These are phyloP conservation scores for Verasper variegatus DNA, from an alignment of 2,113 vertebrate genomes.

Conservation along the genomic window DNA sequence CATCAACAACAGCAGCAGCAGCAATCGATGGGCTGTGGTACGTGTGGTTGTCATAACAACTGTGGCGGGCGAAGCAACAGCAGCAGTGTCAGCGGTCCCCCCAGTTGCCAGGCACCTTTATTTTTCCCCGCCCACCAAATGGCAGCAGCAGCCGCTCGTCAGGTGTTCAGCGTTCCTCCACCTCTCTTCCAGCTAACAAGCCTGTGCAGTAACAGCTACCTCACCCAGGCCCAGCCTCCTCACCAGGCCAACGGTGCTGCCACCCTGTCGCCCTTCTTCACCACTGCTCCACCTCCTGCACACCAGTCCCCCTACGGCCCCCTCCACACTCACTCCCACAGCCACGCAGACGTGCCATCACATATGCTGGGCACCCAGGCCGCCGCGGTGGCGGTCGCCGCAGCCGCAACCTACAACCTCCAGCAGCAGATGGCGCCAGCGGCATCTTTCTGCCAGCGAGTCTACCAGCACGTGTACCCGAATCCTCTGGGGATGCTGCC, in stretches of 20 bases:
- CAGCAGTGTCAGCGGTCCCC: not conserved
- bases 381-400: slow-evolving; percentile 48
- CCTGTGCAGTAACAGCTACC: slow-evolving; percentile 94
- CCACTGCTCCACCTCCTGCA: slow-evolving; percentile 83
- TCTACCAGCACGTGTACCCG: slow-evolving; percentile 88
- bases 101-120: slow-evolving; percentile 81
- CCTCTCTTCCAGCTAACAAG: slow-evolving; percentile 89
- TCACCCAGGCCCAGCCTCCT: slow-evolving; percentile 91
- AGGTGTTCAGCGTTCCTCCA: slow-evolving; percentile 88
- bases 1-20: slow-evolving; percentile 73
- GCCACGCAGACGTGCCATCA: slow-evolving; percentile 73
- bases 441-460: slow-evolving; percentile 85
- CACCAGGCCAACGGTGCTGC: slow-evolving; percentile 89
- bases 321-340: slow-evolving; percentile 68
- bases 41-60: slow-evolving; percentile 92
- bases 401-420: slow-evolving; percentile 84
- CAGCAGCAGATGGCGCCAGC: slow-evolving; percentile 92
- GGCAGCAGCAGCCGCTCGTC: slow-evolving; percentile 83
- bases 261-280: slow-evolving; percentile 89
- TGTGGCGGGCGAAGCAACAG: slow-evolving; percentile 79
- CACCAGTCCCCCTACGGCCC: slow-evolving; percentile 81
- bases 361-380: slow-evolving; percentile 90
- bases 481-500: slow-evolving; percentile 84
- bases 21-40: slow-evolving; percentile 85
- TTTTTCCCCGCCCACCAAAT: slow-evolving; percentile 87